These are phyloP conservation scores for Smutsia gigantea DNA, from an alignment of 2,797 vertebrate species.

Conservation along the genomic window DNA sequence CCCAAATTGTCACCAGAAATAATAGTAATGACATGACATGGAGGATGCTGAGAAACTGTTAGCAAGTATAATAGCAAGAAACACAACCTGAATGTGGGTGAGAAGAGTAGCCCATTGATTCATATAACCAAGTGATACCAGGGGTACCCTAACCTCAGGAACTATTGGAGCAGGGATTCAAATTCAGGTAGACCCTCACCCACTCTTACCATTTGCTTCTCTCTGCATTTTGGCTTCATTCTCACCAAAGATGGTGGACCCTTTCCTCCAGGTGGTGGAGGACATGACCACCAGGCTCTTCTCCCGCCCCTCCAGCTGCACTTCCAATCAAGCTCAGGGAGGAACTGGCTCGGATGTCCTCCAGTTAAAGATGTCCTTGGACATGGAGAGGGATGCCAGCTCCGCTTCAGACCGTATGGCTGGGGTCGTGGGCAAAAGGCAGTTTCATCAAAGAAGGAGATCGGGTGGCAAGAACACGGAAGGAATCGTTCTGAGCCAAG, in stretches of 20 bases:
- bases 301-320: background rate
- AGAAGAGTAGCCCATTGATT: rapidly evolving
- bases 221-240: background rate
- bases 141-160: rapidly evolving
- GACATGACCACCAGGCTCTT: background rate
- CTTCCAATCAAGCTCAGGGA: background rate
- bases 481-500: background rate
- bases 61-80: background rate
- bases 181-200: background rate
- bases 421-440: background rate
- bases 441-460: background rate
- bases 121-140: background rate
- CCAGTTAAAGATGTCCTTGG: too few species aligned
- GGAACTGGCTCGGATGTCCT: background rate
- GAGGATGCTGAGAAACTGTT: background rate
- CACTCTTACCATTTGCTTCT: background rate
- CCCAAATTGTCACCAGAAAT: background rate
- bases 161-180: background rate
- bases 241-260: background rate
- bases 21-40: background rate
- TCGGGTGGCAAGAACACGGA: background rate
- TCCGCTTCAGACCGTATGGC: background rate
- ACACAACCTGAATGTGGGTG: background rate
- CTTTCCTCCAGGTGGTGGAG: background rate
- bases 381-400: background rate